phyloP scores from a whole-genome alignment of 2,113 vertebrate genomes.

The Muntiacus reevesi region DNA sequence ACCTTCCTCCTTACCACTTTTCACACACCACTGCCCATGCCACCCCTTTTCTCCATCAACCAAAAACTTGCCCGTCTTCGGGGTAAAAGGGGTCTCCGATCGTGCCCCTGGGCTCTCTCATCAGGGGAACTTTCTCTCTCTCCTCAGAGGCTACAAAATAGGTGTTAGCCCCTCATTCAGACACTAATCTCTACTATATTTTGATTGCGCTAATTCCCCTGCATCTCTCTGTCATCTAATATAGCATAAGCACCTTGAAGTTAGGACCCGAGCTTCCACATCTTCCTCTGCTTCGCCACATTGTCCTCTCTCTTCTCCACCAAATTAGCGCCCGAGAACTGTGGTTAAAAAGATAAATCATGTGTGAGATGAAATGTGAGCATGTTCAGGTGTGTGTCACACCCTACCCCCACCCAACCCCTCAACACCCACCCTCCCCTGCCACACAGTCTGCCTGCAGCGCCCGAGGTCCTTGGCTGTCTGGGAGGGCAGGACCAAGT shows the following conservation, averaged over 20 bases:
- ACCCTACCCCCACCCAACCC: neutral
- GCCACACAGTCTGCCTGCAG: accelerated
- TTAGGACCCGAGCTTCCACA: neutral
- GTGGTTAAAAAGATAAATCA: neutral
- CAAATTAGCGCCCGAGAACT: neutral
- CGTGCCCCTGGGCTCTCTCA: neutral
- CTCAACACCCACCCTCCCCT: no score
- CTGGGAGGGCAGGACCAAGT: neutral
- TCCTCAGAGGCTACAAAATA: neutral
- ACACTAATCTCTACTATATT: neutral
- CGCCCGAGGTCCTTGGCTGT: neutral
- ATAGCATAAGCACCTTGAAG: neutral
- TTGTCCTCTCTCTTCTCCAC: neutral
- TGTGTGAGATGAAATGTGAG: no score
- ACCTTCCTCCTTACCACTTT: neutral
- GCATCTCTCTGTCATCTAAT: neutral
- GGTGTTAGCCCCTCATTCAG: neutral
- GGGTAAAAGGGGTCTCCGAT: neutral
- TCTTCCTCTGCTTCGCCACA: neutral
- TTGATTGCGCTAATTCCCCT: neutral
- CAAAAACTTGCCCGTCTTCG: neutral
- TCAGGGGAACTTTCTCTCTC: neutral
- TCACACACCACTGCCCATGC: neutral
- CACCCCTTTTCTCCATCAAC: neutral
- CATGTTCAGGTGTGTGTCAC: accelerated